Evolutionary conservation across 2,797 vertebrate species (phyloP).

Genomic region (Sebastes glaucus): DNA sequence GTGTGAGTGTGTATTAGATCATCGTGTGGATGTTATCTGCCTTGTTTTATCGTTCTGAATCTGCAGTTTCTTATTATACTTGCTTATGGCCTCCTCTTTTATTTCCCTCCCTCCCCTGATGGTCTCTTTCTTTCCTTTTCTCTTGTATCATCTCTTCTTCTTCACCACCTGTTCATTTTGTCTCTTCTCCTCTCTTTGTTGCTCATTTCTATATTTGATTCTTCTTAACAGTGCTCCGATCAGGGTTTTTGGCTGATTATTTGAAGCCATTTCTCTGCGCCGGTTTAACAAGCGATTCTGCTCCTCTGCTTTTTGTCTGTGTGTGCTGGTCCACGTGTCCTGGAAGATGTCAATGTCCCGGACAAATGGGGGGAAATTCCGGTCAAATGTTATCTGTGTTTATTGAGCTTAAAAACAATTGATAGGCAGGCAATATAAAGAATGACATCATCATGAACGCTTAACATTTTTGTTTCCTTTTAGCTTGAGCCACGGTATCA

Average conservation of each 20-base stretch:
- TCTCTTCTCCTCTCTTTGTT: not conserved
- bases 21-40: slow-evolving; percentile 31
- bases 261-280: not conserved
- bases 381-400: no score
- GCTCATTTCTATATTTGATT: not conserved
- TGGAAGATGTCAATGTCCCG: not conserved
- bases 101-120: not conserved
- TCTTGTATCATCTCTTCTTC: slow-evolving; percentile 14
- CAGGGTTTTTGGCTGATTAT: not conserved
- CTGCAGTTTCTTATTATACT: slow-evolving; percentile 59
- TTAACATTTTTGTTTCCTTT: no score
- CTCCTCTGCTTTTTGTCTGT: not conserved
- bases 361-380: no score
- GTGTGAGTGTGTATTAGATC: slow-evolving; percentile 12
- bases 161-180: not conserved
- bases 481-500: no score
- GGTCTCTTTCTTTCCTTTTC: slow-evolving; percentile 5
- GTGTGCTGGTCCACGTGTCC: not conserved
- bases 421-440: no score
- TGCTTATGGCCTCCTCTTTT: slow-evolving; percentile 7
- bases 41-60: slow-evolving; percentile 49
- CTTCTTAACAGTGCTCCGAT: not conserved
- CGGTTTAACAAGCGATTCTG: not conserved
- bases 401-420: no score
- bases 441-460: no score